phyloP scores from a whole-genome alignment of 37 sponge, comb jelly and placozoan species.

The Dysidea cf. avara region DNA sequence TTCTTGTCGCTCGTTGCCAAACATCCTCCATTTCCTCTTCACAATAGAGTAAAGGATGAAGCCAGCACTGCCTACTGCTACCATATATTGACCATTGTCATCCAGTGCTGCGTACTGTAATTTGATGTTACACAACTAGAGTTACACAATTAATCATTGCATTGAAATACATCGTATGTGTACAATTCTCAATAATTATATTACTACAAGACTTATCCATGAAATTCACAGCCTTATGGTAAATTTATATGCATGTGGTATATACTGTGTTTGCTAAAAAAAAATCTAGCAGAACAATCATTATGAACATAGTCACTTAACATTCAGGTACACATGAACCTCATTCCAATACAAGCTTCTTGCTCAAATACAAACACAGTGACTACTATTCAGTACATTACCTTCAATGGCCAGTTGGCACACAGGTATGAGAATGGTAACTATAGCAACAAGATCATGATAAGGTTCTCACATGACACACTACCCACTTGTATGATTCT shows the following conservation, averaged over 20 bases:
- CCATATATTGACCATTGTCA: slow-evolving; percentile 50
- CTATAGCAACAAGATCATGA: neutral
- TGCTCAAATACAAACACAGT: too few relatives aligned
- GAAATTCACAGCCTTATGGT: too few relatives aligned
- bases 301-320: too few relatives aligned
- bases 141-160: too few relatives aligned
- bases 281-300: too few relatives aligned
- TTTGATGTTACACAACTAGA: too few relatives aligned
- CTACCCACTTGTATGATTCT: slow-evolving; percentile 45
- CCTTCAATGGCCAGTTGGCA: slow-evolving; percentile 81
- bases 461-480: neutral
- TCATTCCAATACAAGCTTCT: too few relatives aligned
- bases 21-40: slow-evolving; percentile 83
- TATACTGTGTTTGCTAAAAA: too few relatives aligned
- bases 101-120: slow-evolving; percentile 71
- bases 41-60: slow-evolving; percentile 58
- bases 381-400: neutral
- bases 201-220: too few relatives aligned
- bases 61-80: slow-evolving; percentile 65
- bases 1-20: slow-evolving; percentile 83
- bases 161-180: neutral
- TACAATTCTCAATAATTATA: neutral
- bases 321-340: too few relatives aligned
- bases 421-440: slow-evolving; percentile 63
- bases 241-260: too few relatives aligned